Percentiles rank a stretch among this genome's conserved stretches.
Evolutionary conservation across 2,797 vertebrate genomes (phyloP).

Genomic region (Channa striata): DNA sequence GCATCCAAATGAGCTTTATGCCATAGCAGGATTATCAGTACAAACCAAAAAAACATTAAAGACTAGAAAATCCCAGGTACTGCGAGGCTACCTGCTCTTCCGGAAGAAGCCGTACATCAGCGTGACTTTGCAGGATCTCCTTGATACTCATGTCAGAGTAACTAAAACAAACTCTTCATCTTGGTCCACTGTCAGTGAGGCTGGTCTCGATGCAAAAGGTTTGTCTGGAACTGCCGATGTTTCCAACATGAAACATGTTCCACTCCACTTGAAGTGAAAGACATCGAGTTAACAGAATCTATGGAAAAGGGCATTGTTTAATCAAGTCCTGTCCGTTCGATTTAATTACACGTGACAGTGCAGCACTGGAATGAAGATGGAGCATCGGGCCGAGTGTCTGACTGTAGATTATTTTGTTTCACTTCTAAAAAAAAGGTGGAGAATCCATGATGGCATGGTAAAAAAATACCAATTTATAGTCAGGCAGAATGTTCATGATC

Average conservation of each 20-base stretch:
- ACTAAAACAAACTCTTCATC: conserved; percentile 1
- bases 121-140: conserved; percentile 24
- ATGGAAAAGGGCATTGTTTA: conserved; percentile 26
- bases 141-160: conserved; percentile 11
- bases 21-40: conserved; percentile 25
- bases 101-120: conserved; percentile 8
- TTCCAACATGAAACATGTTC: conserved; percentile 12
- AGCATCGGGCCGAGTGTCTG: conserved; percentile 10
- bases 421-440: conserved; percentile 26
- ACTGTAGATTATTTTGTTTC: conserved; percentile 29
- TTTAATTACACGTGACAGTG: conserved; percentile 35
- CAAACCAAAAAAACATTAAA: conserved; percentile 33
- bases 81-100: conserved; percentile 19
- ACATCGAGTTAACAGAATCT: conserved; percentile 21
- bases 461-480: conserved; percentile 42
- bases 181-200: not conserved
- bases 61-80: conserved; percentile 20
- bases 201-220: not conserved
- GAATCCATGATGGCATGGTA: conserved; percentile 29
- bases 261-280: conserved; percentile 20
- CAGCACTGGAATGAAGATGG: conserved; percentile 25
- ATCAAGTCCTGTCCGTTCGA: conserved; percentile 23
- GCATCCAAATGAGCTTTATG: conserved; percentile 52
- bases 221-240: not conserved
- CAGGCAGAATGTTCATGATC: conserved; percentile 42